phyloP scores from a whole-genome alignment of 1,140 invertebrate species.

The Pseudomyrmex cubaensis region DNA sequence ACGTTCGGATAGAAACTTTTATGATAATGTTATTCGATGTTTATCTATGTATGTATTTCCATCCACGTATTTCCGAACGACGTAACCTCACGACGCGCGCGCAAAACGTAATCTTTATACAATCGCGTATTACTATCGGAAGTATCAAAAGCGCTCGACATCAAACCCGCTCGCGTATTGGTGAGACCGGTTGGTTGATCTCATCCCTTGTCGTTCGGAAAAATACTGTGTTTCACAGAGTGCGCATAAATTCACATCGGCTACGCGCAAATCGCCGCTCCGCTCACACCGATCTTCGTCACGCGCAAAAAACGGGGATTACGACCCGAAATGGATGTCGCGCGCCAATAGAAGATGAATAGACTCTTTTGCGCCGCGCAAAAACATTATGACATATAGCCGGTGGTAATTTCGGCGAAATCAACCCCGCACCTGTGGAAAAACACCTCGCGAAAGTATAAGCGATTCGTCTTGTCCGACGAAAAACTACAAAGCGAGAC shows the following conservation, averaged over 20 bases:
- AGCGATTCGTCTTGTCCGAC: conserved; percentile 30
- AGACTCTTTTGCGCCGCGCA: neutral
- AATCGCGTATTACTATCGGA: no score
- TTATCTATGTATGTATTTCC: neutral
- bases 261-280: conserved; percentile 27
- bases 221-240: conserved; percentile 26
- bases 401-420: neutral
- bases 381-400: conserved; percentile 20
- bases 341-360: conserved; percentile 2
- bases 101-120: neutral
- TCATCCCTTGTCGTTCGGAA: neutral
- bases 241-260: conserved; percentile 28
- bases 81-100: neutral
- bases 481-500: conserved; percentile 20
- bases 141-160: neutral
- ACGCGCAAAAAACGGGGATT: conserved; percentile 29
- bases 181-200: neutral
- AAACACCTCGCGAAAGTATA: neutral
- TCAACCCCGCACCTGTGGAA: neutral
- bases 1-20: conserved; percentile 18
- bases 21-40: neutral
- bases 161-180: neutral
- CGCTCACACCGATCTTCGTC: neutral
- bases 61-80: neutral
- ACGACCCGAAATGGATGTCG: neutral